Conservation (phyloP, 2,888 invertebrate species). For the Byasa hedistus region DNA sequence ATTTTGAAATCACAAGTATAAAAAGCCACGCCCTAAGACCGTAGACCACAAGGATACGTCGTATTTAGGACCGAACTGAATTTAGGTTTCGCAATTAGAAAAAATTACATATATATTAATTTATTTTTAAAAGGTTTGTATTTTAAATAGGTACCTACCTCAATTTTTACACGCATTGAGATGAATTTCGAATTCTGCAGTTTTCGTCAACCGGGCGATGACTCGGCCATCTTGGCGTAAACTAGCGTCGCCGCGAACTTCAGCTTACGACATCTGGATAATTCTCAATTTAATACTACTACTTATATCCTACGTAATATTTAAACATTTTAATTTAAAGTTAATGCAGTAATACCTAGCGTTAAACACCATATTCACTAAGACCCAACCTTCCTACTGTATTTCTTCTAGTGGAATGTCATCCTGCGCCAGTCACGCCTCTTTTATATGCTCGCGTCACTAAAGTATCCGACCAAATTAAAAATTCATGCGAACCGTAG, state of each 20-base stretch:
- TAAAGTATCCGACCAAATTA: conserved; percentile 21
- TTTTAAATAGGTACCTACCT: conserved; percentile 35
- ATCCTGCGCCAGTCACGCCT: conserved; percentile 32
- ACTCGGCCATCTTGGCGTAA: conserved; percentile 59
- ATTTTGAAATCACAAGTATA: conserved; percentile 3
- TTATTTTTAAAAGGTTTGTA: conserved; percentile 30
- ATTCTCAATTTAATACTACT: conserved; percentile 6
- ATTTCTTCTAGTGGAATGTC: conserved; percentile 51
- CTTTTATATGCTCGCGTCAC: conserved; percentile 46
- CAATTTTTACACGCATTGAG: conserved; percentile 14
- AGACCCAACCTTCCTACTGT: conserved; percentile 52
- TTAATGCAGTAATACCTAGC: conserved; percentile 33
- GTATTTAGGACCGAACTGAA: conserved; percentile 5
- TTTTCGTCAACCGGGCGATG: conserved; percentile 60
- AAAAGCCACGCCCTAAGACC: conserved; percentile 17
- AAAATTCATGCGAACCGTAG: conserved; percentile 4
- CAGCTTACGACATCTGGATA: conserved; percentile 24
- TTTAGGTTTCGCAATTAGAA: conserved; percentile 6
- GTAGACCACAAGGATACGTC: conserved; percentile 25
- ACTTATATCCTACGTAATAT: conserved; percentile 16
- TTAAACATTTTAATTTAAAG: conserved; percentile 31
- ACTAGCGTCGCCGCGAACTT: conserved; percentile 43
- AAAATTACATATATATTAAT: background rate
- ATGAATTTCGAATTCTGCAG: conserved; percentile 15
- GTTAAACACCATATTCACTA: conserved; percentile 23